Evolutionary conservation across 2,113 vertebrate species (phyloP).

Genomic region (Varanus salvator): DNA sequence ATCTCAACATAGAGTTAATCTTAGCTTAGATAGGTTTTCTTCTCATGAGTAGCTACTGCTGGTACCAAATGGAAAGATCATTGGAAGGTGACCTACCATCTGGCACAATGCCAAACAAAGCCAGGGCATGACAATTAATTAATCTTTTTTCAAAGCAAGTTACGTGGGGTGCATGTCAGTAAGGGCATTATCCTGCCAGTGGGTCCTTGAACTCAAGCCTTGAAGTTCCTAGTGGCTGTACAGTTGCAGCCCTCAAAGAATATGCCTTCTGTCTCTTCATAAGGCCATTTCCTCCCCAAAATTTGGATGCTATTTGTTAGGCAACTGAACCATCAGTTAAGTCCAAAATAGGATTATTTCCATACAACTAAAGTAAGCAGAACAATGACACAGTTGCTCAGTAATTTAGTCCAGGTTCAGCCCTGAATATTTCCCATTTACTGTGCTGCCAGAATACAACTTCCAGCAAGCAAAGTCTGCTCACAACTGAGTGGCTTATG

Average conservation of each 20-base stretch:
- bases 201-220: not conserved
- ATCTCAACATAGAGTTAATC: not conserved
- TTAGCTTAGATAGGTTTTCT: not conserved
- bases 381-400: no score
- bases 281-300: not conserved
- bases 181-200: not conserved
- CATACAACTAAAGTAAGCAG: no score
- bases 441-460: no score
- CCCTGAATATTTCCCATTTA: no score
- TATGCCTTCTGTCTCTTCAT: not conserved
- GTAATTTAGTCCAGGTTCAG: no score
- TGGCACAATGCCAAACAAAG: not conserved
- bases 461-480: no score
- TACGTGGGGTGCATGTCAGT: not conserved
- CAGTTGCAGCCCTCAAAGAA: not conserved
- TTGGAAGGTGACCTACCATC: not conserved
- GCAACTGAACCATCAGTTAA: not conserved
- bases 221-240: not conserved
- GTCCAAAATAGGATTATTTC: not conserved
- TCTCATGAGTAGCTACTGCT: not conserved
- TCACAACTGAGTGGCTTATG: no score
- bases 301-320: not conserved
- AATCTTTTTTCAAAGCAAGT: not conserved
- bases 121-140: no score
- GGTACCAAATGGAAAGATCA: not conserved